Conservation (phyloP, 2,113 vertebrate genomes). For the Scomber colias region DNA sequence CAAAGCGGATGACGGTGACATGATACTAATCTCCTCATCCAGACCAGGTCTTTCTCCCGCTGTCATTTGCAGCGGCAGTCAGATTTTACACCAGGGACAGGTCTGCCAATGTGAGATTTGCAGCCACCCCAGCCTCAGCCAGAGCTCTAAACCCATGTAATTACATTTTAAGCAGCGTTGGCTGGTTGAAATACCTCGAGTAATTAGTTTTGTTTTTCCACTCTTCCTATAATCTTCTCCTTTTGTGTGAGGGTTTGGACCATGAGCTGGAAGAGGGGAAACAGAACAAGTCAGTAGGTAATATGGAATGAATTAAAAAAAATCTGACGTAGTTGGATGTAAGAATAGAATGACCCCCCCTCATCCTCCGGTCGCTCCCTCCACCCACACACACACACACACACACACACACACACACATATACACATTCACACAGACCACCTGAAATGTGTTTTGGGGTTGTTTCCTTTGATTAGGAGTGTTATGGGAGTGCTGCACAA, state of each 20-base stretch:
- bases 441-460: slow-evolving; percentile 79
- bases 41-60: slow-evolving; percentile 13
- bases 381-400: neutral
- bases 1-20: neutral
- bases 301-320: slow-evolving; percentile 70
- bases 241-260: slow-evolving; percentile 72
- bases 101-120: slow-evolving; percentile 71
- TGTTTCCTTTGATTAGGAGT: slow-evolving; percentile 82
- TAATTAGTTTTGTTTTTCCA: slow-evolving; percentile 83
- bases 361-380: neutral
- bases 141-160: slow-evolving; percentile 78
- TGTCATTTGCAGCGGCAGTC: slow-evolving; percentile 49
- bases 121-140: slow-evolving; percentile 57
- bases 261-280: slow-evolving; percentile 44
- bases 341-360: slow-evolving; percentile 71
- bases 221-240: slow-evolving; percentile 78
- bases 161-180: slow-evolving; percentile 80
- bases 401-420: slow-evolving; percentile 29
- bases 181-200: slow-evolving; percentile 80
- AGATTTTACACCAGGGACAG: slow-evolving; percentile 46
- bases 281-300: slow-evolving; percentile 52
- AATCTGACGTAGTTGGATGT: slow-evolving; percentile 67
- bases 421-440: slow-evolving; percentile 63
- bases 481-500: slow-evolving; percentile 76
- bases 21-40: neutral